Conservation (phyloP, 2,797 vertebrate genomes). For the Sebastes hopkinsi region DNA sequence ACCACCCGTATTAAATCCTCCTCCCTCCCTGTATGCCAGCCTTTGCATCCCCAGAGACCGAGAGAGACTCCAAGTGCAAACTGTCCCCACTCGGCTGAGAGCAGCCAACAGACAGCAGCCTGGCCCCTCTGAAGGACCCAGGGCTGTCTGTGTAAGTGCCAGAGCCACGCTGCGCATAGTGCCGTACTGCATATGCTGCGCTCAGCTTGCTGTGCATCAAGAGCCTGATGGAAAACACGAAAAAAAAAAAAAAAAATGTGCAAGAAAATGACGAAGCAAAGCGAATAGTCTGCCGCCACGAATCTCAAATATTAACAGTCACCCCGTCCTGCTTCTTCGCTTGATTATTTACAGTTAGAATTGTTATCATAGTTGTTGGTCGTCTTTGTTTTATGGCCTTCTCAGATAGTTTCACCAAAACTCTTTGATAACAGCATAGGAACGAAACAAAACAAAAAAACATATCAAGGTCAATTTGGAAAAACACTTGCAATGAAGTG, state of each 20-base stretch:
- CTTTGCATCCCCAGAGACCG: constrained; percentile 69
- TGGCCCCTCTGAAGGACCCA: constrained; percentile 73
- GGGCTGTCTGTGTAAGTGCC: constrained; percentile 73
- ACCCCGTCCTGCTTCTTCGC: constrained; percentile 47
- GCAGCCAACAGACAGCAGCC: constrained; percentile 76
- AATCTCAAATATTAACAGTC: constrained; percentile 43
- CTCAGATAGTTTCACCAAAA: constrained; percentile 63
- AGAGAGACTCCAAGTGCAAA: constrained; percentile 78
- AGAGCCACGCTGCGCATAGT: constrained; percentile 75
- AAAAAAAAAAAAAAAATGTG: constrained; percentile 28
- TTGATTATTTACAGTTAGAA: constrained; percentile 73
- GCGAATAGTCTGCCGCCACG: constrained; percentile 43
- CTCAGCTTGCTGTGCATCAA: constrained; percentile 75
- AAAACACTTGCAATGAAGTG: constrained; percentile 53
- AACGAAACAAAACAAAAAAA: constrained; percentile 31
- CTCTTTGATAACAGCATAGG: constrained; percentile 72
- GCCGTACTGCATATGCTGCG: constrained; percentile 75
- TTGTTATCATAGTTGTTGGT: constrained; percentile 68
- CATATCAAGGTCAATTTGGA: constrained; percentile 71
- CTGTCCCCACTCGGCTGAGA: constrained; percentile 69
- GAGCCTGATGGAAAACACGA: constrained; percentile 64
- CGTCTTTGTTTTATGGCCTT: constrained; percentile 74
- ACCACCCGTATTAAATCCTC: constrained; percentile 52
- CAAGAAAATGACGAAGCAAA: constrained; percentile 66
- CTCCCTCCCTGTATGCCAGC: constrained; percentile 67